Percentiles rank a stretch among this genome's conserved stretches.
Conservation (phyloP, 2,888 invertebrate genomes). For the Calameuta filiformis region DNA sequence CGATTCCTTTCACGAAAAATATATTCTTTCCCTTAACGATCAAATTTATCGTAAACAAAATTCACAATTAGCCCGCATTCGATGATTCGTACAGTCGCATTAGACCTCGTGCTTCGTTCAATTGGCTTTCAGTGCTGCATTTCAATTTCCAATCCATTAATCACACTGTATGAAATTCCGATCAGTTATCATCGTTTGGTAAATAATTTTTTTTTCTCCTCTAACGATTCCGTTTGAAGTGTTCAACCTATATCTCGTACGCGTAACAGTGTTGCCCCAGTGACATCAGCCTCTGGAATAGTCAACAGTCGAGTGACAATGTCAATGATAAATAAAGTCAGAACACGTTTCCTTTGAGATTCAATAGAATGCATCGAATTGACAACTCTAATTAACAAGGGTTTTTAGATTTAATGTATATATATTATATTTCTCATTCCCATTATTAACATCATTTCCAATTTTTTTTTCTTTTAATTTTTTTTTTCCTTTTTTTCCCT, state of each 20-base stretch:
- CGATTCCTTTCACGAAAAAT: background rate
- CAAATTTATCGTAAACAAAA: background rate
- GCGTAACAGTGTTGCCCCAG: background rate
- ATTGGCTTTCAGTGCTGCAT: background rate
- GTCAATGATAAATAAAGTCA: background rate
- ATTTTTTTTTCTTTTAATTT: background rate
- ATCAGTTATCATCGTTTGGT: background rate
- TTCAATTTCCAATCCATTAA: background rate
- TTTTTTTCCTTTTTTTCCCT: background rate
- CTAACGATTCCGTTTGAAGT: background rate
- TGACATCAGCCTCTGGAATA: background rate
- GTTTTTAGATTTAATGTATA: background rate
- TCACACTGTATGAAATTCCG: background rate
- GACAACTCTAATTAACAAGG: background rate
- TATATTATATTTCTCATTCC: background rate
- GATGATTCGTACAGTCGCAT: background rate
- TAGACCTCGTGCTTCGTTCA: background rate
- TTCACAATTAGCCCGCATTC: background rate
- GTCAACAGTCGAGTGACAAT: background rate
- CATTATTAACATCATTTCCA: background rate
- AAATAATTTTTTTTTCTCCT: background rate
- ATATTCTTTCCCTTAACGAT: background rate
- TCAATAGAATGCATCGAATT: background rate
- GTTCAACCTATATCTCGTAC: background rate
- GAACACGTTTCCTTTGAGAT: background rate